phyloP scores from a whole-genome alignment of 2,113 vertebrate species.

The Vicugna pacos region DNA sequence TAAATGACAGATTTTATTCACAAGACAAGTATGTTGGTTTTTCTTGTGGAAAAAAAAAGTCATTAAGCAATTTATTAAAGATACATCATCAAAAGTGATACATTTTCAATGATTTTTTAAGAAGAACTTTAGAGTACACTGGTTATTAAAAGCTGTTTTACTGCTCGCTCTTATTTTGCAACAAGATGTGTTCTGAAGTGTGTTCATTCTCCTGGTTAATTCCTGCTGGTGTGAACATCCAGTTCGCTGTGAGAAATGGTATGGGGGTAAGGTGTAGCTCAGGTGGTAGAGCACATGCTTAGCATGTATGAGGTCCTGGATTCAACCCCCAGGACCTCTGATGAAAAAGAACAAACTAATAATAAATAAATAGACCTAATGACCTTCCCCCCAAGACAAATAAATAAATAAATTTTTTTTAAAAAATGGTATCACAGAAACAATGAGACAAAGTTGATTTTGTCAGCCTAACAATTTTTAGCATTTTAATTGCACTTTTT shows the following conservation, averaged over 20 bases:
- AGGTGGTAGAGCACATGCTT: too few relatives aligned
- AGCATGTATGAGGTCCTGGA: too few relatives aligned
- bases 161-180: not conserved
- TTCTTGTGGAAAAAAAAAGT: not conserved
- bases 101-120: not conserved
- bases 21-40: not conserved
- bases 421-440: not conserved
- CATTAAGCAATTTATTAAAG: not conserved
- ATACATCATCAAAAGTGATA: not conserved
- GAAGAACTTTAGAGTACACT: not conserved
- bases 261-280: too few relatives aligned
- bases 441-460: not conserved
- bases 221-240: not conserved
- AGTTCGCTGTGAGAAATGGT: not conserved
- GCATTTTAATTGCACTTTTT: not conserved
- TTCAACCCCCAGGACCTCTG: too few relatives aligned
- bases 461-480: not conserved
- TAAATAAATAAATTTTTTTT: too few relatives aligned
- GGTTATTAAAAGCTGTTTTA: constrained; percentile 11
- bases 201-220: not conserved
- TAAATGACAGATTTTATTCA: constrained; percentile 18
- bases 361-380: too few relatives aligned
- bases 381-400: too few relatives aligned
- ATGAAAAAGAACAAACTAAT: too few relatives aligned
- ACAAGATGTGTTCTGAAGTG: not conserved